Evolutionary conservation across 37 sponge, comb jelly and placozoan genomes (phyloP), one percentile per base, ranked within the genome.

Genomic region (Haliclona indistincta): DNA sequence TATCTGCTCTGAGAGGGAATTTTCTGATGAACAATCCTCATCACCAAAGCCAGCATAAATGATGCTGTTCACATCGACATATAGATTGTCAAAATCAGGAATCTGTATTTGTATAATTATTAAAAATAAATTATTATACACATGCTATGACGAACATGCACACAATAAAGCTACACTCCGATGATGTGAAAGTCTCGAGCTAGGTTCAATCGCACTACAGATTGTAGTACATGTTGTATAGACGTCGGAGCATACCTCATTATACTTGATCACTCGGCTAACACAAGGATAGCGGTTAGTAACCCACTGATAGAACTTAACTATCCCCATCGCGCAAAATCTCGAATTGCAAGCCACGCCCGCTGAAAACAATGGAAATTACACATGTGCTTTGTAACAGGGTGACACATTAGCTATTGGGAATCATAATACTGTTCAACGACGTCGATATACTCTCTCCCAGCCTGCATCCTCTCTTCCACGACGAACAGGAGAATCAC

Each of bases 271-370:
- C 1, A 95, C 89, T 53, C 95, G 99, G 33, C 93, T 91, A 22
- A 98, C 86, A 51, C 95, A 98, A 7, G 99, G 99, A 60, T 95
- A 98, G 26, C 99, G 83, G 63, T 98, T 93, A 41, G 91, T 92
- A 40, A 98, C 86, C 99, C 99, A 98, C 0, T 91, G 87, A 70
- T 90, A 98, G 80, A 98, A 98, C 84, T 98, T 98, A 10, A 95
- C 95, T 1, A 98, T 88, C 29, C 99, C 99, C 99, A 98, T 98
- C n/a, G n/a, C n/a, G n/a, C n/a, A n/a, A n/a, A n/a, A n/a, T n/a
- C n/a, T n/a, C n/a, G n/a, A n/a, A n/a, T n/a, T n/a, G n/a, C n/a
- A n/a, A n/a, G n/a, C n/a, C n/a, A n/a, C n/a, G n/a, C n/a, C n/a
- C n/a, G n/a, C n/a, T n/a, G n/a, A n/a, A n/a, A n/a, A n/a, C n/a